Conservation (phyloP, 2,888 invertebrate species). For the Hypercompe scribonia region DNA sequence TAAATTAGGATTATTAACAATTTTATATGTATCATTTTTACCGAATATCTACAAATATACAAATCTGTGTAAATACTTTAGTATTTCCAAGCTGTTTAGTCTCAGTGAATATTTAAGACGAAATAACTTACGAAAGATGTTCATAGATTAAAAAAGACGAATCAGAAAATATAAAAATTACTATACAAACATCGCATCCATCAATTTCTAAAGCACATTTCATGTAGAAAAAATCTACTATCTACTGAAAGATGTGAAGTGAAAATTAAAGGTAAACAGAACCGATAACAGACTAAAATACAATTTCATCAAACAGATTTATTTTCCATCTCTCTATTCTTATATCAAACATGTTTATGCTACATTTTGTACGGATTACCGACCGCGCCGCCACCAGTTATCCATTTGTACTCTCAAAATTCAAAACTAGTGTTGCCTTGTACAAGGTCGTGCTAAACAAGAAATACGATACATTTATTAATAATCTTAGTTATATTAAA, state of each 20-base stretch:
- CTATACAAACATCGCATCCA: neutral
- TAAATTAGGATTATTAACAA: neutral
- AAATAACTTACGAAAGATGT: neutral
- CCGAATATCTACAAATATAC: neutral
- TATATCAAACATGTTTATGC: conserved; percentile 2
- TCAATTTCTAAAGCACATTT: neutral
- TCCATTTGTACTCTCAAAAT: conserved; percentile 3
- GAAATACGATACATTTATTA: conserved; percentile 12
- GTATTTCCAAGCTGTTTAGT: neutral
- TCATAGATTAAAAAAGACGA: neutral
- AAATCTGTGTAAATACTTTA: neutral
- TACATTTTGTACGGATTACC: neutral
- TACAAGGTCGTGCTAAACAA: conserved; percentile 7
- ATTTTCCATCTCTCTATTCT: neutral
- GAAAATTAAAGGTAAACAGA: neutral
- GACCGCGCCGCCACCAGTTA: conserved; percentile 10
- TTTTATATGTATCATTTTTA: neutral
- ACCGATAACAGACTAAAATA: neutral
- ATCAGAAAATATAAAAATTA: neutral
- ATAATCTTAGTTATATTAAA: neutral
- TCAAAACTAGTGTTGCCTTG: conserved; percentile 16
- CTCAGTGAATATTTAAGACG: neutral
- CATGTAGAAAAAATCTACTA: neutral
- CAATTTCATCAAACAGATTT: neutral
- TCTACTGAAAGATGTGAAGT: neutral